Conservation (phyloP, 2,888 invertebrate genomes). For the Dynastes hyllus region DNA sequence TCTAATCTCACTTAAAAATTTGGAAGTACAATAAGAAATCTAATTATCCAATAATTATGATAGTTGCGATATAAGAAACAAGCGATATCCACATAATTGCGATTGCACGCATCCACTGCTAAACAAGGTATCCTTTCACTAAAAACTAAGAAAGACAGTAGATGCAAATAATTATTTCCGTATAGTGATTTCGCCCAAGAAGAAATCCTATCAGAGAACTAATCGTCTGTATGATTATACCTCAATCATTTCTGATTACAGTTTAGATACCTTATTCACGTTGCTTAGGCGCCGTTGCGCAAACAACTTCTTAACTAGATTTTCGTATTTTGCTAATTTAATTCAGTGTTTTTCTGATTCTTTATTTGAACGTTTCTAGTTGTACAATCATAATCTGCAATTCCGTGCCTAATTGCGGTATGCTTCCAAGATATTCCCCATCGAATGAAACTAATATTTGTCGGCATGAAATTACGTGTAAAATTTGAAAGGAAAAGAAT, state of each 20-base stretch:
- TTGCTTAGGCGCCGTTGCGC: conserved; percentile 35
- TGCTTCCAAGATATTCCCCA: conserved; percentile 5
- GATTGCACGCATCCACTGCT: conserved; percentile 22
- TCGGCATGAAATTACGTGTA: no score
- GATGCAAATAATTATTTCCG: conserved; percentile 39
- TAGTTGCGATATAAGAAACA: neutral
- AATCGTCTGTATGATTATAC: conserved; percentile 44
- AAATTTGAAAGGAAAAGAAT: no score
- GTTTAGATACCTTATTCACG: conserved; percentile 27
- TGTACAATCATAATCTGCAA: neutral
- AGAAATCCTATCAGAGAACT: conserved; percentile 43
- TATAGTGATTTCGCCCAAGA: conserved; percentile 33
- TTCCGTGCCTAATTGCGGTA: conserved; percentile 2
- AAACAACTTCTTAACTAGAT: conserved; percentile 32
- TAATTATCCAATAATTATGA: no score
- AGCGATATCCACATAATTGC: conserved; percentile 14
- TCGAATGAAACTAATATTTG: neutral
- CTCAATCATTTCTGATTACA: conserved; percentile 39
- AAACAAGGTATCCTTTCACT: conserved; percentile 36
- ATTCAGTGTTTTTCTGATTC: conserved; percentile 38
- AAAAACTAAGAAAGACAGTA: conserved; percentile 11
- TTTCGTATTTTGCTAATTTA: conserved; percentile 41
- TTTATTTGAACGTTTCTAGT: neutral
- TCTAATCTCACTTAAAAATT: no score
- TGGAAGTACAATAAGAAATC: no score